phyloP scores from a whole-genome alignment of 1,140 invertebrate species.

The Achroia grisella region DNA sequence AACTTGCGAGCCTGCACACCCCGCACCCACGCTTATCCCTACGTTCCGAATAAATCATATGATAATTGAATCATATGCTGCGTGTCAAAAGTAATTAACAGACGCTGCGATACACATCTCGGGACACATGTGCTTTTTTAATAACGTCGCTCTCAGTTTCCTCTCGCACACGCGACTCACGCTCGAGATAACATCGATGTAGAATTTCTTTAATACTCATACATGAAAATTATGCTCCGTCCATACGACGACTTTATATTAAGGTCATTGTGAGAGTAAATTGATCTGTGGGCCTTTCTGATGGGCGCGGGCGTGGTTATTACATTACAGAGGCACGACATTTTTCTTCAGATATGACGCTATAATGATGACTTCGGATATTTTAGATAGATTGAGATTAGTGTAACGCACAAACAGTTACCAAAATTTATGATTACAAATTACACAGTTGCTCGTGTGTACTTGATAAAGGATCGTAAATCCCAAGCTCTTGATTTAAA shows the following conservation, averaged over 20 bases:
- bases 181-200: constrained; percentile 59
- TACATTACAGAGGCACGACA: constrained; percentile 14
- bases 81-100: constrained; percentile 71
- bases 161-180: constrained; percentile 59
- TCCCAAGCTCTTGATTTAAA: constrained; percentile 27
- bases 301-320: constrained; percentile 33
- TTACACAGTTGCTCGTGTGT: constrained; percentile 9
- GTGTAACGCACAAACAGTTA: constrained; percentile 2
- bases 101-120: constrained; percentile 67
- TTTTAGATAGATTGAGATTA: constrained; percentile 10
- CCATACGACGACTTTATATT: constrained; percentile 55
- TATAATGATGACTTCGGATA: constrained; percentile 21
- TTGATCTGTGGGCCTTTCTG: constrained; percentile 39
- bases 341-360: constrained; percentile 28
- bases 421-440: constrained; percentile 14
- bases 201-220: constrained; percentile 59
- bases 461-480: constrained; percentile 18
- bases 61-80: constrained; percentile 74
- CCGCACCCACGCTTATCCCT: constrained; percentile 25
- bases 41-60: constrained; percentile 65
- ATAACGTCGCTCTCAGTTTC: constrained; percentile 62
- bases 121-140: constrained; percentile 69
- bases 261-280: constrained; percentile 59
- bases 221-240: constrained; percentile 50
- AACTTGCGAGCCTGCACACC: constrained; percentile 36